phyloP scores from a whole-genome alignment of 2,888 invertebrate genomes.

The Drosophila aldrichi region DNA sequence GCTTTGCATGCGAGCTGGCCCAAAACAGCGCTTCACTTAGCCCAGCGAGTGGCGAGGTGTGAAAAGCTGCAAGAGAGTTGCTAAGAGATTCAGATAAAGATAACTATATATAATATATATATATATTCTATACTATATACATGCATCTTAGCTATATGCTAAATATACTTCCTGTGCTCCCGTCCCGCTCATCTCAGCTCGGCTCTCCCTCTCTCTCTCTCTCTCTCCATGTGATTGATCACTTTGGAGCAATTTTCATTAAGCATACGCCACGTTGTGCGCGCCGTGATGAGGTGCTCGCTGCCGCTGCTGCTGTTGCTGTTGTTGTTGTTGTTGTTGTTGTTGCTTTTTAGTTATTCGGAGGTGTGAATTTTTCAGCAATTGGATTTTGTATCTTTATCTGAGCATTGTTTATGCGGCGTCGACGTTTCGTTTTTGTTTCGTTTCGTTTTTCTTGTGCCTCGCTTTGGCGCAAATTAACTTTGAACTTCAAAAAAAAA shows the following conservation, averaged over 20 bases:
- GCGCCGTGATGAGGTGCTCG: constrained; percentile 25
- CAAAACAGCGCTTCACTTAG: constrained; percentile 1
- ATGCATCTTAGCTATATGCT: background rate
- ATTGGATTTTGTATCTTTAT: constrained; percentile 70
- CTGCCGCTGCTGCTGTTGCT: constrained; percentile 10
- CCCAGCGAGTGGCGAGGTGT: constrained; percentile 42
- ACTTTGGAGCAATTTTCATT: constrained; percentile 48
- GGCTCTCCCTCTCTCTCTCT: background rate
- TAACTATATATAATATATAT: background rate
- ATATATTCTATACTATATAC: background rate
- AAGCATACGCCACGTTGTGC: constrained; percentile 69
- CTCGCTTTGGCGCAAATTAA: constrained; percentile 64
- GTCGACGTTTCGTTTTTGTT: constrained; percentile 23
- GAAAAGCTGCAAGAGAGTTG: constrained; percentile 38
- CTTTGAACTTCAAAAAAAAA: constrained; percentile 75
- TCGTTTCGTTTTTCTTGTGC: constrained; percentile 46
- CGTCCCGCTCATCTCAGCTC: background rate
- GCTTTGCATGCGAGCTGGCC: constrained; percentile 8
- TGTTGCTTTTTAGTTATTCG: constrained; percentile 18
- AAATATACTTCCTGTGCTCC: background rate
- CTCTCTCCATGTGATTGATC: background rate
- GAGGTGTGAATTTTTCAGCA: constrained; percentile 74
- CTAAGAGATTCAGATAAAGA: too few relatives aligned
- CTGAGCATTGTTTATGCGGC: constrained; percentile 70
- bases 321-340: constrained; percentile 19